Percentiles rank a stretch among this genome's conserved stretches.
These are phyloP conservation scores for Dorcus parallelipipedus DNA, from an alignment of 2,888 invertebrate species.

Conservation along the genomic window DNA sequence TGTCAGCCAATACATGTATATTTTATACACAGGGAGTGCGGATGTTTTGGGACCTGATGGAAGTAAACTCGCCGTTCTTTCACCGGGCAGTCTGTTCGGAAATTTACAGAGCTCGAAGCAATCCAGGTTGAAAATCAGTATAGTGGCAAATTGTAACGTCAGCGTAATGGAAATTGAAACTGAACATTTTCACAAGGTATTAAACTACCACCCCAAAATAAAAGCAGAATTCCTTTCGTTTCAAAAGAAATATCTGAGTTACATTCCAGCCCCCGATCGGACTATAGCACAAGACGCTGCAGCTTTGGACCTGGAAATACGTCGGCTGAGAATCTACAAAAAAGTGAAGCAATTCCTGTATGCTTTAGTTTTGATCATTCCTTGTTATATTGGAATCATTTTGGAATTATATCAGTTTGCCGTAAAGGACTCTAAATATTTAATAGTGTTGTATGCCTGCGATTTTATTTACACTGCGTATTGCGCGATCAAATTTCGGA, in stretches of 20 bases:
- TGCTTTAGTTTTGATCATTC: slow-evolving; percentile 6
- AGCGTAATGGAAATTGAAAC: slow-evolving; percentile 16
- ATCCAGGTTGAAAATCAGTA: slow-evolving; percentile 11
- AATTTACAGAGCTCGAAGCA: slow-evolving; percentile 16
- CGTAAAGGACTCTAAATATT: neutral
- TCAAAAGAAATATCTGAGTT: slow-evolving; percentile 6
- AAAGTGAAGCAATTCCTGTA: no score
- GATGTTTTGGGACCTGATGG: slow-evolving; percentile 20
- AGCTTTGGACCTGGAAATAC: no score
- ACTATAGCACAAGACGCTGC: neutral
- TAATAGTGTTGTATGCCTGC: slow-evolving; percentile 15
- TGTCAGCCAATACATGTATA: slow-evolving; percentile 9
- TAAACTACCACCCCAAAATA: slow-evolving; percentile 2
- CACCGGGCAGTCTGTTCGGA: slow-evolving; percentile 21
- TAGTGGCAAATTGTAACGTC: slow-evolving; percentile 13
- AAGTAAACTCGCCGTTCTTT: slow-evolving; percentile 12
- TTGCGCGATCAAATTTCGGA: slow-evolving; percentile 11
- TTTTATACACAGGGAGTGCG: slow-evolving; percentile 15
- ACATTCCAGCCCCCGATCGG: slow-evolving; percentile 4
- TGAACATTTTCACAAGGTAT: slow-evolving; percentile 1
- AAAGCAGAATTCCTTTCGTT: slow-evolving; percentile 7
- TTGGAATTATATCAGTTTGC: slow-evolving; percentile 20
- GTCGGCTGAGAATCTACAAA: no score
- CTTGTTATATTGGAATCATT: slow-evolving; percentile 17
- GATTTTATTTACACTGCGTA: slow-evolving; percentile 18